Base-by-base conservation (phyloP, 1,140 invertebrate genomes). In the Apis mellifera region DNA sequence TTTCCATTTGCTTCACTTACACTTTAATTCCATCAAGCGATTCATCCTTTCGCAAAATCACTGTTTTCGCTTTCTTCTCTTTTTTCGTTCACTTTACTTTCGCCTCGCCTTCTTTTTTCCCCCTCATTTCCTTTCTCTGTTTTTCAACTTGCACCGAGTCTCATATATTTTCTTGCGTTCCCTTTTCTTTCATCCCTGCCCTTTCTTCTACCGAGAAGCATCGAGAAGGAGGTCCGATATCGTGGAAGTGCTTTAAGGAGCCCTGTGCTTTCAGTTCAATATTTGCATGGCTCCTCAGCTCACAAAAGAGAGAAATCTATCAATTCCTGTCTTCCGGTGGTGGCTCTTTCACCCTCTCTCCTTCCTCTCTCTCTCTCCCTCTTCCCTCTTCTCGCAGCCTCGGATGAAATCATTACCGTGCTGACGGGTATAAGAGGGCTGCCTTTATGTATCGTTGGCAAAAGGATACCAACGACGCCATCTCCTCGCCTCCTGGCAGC, bases 241-340 rank as follows among this genome's bases (percentile, higher is more conserved):
- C 82, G 66, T 55, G 70, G 65, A 69, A 90, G 82, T 86, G 87
- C 89, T 89, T 90, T 84, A 88, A 88, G 87, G 77, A 88, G 89
- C 88, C 82, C 82, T 78, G 90, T 85, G 84, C 85, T 90, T 90
- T 87, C 84, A 82, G 88, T 84, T 90, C 90, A 89, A 90, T 91
- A 90, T 91, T 91, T 90, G 86, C 86, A 89, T 85, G 83, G 84
- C 85, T 86, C 82, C 77, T 66, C 85, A 84, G 73, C 83, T 88
- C 88, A 90, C 86, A 90, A 91, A 90, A 92, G 89, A 91, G 89
- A 85, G 90, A 91, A 92, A 91, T 92, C 91, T 90, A 93, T 94
- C 92, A 93, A 93, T 93, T 94, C 89, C 91, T 92, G 92, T 93
- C 91, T 91, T 91, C 90, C 86, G 81, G 84, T 88, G 82, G 52